Base-by-base conservation (phyloP, 1,140 invertebrate species). In the Tetraneura akinire region DNA sequence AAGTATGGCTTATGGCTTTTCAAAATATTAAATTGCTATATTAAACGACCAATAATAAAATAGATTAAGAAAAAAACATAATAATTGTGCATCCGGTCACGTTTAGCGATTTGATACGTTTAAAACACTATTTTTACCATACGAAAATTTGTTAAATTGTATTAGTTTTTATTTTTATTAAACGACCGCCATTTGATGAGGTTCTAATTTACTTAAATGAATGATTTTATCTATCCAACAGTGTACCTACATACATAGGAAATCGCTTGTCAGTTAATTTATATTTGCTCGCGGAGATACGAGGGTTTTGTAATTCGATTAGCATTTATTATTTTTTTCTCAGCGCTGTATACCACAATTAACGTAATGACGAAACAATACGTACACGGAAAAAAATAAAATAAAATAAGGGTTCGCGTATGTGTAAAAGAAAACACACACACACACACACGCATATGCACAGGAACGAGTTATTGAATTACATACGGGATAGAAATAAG, bases 301-400 rank as follows among this genome's bases (percentile, higher is more conserved):
- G 74, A 78, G n/a, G 32, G 74, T 78, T 78, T 78, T 78, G 74
- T 78, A 78, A 78, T 78, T 78, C 74, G 53, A 78, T 78, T 78
- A 78, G 62, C 16, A 9, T 55, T 60, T 60, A 23, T 57, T 57
- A 57, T 57, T 70, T 18, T 70, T 2, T 70, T 13, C 23, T 70
- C 21, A 49, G 14, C 16, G 23, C 45, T 3, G 37, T 45, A n/a
- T n/a, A 18, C 62, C 16, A 9, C 11, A 13, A 51, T 71, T 71
- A 71, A 71, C 66, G 68, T 71, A 49, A 71, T 71, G 64, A 45
- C 13, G 21, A 68, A 37, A 37, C 42, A 42, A 66, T 1, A 21
- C 21, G 23, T 26, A 8, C 4, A 8, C 1, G 1, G n/a, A n/a
- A 29, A 51, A 18, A n/a, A 5, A 29, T 49, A 47, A 68, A 26